Evolutionary conservation across 2,797 vertebrate genomes (phyloP).

Genomic region (Vultur gryphus): DNA sequence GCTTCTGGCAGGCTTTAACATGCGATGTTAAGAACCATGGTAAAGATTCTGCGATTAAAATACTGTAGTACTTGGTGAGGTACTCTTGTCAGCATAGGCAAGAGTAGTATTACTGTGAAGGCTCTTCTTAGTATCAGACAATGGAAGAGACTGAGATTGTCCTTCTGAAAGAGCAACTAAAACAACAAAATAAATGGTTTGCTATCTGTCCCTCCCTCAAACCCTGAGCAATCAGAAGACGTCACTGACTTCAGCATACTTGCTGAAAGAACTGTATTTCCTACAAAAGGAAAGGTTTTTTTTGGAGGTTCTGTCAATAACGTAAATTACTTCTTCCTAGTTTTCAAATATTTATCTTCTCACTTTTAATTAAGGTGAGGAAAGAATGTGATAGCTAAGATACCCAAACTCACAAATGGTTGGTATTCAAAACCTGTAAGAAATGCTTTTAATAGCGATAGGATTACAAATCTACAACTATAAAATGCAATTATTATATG

Average conservation of each 20-base stretch:
- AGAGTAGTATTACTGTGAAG: neutral
- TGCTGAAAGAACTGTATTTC: neutral
- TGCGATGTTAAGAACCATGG: neutral
- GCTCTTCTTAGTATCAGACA: neutral
- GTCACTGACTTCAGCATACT: neutral
- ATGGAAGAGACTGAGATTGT: neutral
- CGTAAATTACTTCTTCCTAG: neutral
- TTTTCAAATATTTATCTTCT: conserved; percentile 20
- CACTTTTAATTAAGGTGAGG: conserved; percentile 25
- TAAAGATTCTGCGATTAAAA: neutral
- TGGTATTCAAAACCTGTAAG: neutral
- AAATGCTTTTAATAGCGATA: neutral
- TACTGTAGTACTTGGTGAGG: neutral
- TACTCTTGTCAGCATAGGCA: neutral
- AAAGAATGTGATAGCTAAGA: neutral
- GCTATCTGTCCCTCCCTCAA: neutral
- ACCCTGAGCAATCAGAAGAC: neutral
- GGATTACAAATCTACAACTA: neutral
- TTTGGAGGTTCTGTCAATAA: neutral
- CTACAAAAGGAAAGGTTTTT: neutral
- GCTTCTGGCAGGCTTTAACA: neutral
- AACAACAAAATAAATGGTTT: neutral
- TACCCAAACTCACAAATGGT: neutral
- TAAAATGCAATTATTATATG: neutral
- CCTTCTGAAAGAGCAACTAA: neutral